Evolutionary conservation across 1,140 invertebrate species (phyloP).

Genomic region (Physella acuta): DNA sequence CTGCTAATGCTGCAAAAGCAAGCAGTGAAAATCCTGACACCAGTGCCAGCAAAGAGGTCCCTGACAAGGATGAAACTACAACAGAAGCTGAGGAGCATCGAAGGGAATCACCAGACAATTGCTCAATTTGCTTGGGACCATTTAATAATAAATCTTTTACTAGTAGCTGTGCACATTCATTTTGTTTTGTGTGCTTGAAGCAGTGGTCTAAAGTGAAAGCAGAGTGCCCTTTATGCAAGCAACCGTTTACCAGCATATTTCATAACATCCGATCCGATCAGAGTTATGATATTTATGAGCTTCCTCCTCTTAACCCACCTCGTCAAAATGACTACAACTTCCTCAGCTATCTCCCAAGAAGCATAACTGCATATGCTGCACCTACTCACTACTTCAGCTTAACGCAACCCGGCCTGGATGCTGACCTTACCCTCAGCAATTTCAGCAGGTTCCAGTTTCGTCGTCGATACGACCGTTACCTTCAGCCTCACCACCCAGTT

Average conservation of each 20-base stretch:
- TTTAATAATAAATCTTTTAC: slow-evolving; percentile 87
- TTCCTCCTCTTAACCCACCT: slow-evolving; percentile 10
- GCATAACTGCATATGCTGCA: neutral
- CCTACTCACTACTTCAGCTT: slow-evolving; percentile 5
- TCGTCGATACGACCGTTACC: neutral
- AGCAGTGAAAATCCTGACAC: neutral
- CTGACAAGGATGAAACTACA: slow-evolving; percentile 5
- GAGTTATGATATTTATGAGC: slow-evolving; percentile 71
- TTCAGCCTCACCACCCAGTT: slow-evolving; percentile 7
- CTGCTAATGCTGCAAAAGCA: neutral
- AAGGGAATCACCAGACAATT: slow-evolving; percentile 62
- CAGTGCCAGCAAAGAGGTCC: neutral
- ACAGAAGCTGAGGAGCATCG: slow-evolving; percentile 9
- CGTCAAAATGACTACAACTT: slow-evolving; percentile 7
- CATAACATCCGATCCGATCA: slow-evolving; percentile 85
- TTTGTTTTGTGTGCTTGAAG: slow-evolving; percentile 88
- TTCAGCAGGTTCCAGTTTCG: slow-evolving; percentile 25
- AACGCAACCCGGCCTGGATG: slow-evolving; percentile 16
- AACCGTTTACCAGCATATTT: slow-evolving; percentile 85
- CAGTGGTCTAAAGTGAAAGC: slow-evolving; percentile 95
- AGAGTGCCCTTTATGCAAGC: slow-evolving; percentile 92
- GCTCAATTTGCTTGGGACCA: slow-evolving; percentile 86
- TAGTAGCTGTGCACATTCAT: slow-evolving; percentile 88
- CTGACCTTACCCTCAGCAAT: slow-evolving; percentile 24
- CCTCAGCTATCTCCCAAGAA: neutral